Evolutionary conservation across 2,888 invertebrate species (phyloP).

Genomic region (Drosophila nigritarsus): DNA sequence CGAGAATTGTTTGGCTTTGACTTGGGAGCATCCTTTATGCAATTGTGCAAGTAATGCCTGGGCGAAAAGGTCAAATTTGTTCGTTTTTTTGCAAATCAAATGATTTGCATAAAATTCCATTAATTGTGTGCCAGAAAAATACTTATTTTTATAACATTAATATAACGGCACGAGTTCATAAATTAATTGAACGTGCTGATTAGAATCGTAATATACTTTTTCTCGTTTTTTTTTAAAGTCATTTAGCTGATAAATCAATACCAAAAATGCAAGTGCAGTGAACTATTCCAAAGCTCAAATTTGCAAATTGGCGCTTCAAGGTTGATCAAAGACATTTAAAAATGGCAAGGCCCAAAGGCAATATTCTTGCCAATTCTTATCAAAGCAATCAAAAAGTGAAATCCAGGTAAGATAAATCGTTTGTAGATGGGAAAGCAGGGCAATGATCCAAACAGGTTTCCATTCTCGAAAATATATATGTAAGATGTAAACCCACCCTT

Average conservation of each 20-base stretch:
- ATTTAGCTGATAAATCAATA: conserved; percentile 43
- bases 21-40: neutral
- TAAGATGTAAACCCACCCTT: neutral
- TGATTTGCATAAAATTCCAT: conserved; percentile 44
- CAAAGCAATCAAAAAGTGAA: conserved; percentile 9
- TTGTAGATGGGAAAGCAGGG: conserved; percentile 17
- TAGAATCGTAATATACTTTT: conserved; percentile 18
- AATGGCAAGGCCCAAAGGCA: conserved; percentile 30
- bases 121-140: conserved; percentile 19
- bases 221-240: conserved; percentile 24
- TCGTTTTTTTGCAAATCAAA: conserved; percentile 32
- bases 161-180: conserved; percentile 20
- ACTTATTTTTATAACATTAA: conserved; percentile 15
- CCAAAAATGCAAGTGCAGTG: conserved; percentile 7
- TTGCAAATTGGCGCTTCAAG: conserved; percentile 9
- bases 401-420: conserved; percentile 16
- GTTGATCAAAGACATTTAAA: conserved; percentile 16
- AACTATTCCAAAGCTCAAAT: conserved; percentile 33
- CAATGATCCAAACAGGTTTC: conserved; percentile 20
- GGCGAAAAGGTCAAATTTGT: conserved; percentile 41
- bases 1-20: conserved; percentile 7
- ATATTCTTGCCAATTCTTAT: conserved; percentile 28
- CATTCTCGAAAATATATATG: neutral
- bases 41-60: conserved; percentile 29
- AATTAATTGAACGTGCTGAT: conserved; percentile 39